These are phyloP conservation scores for Ladona fulva DNA, from an alignment of 1,140 invertebrate genomes.

Conservation along the genomic window DNA sequence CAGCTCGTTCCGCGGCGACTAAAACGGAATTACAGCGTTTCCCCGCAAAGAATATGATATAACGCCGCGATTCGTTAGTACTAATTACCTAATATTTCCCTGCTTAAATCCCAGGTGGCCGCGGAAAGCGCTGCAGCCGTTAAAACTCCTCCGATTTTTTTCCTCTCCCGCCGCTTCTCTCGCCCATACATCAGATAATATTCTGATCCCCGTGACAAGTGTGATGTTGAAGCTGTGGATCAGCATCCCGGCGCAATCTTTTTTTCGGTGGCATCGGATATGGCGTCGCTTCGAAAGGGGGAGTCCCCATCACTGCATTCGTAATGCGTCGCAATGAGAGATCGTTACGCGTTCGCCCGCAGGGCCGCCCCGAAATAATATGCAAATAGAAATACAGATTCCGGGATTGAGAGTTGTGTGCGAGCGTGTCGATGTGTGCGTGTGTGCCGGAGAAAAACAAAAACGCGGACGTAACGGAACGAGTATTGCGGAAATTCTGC, in stretches of 20 bases:
- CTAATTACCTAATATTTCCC: not conserved
- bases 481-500: not conserved
- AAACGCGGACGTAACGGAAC: not conserved
- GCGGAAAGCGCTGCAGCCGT: not conserved
- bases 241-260: not conserved
- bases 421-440: not conserved
- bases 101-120: not conserved
- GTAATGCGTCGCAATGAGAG: not conserved
- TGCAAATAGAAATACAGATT: constrained; percentile 7
- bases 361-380: not conserved
- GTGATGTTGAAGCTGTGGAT: not conserved
- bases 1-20: not conserved
- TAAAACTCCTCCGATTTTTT: not conserved
- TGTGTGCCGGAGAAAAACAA: not conserved
- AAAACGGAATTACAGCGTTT: not conserved
- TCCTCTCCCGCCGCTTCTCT: not conserved
- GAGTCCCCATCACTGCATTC: not conserved
- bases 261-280: not conserved
- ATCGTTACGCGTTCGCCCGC: not conserved
- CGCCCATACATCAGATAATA: not conserved
- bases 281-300: not conserved
- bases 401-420: not conserved
- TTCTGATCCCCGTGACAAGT: not conserved
- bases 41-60: not conserved
- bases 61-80: not conserved